Conservation (phyloP, 2,888 invertebrate species). For the Sphecodes monilicornis region DNA sequence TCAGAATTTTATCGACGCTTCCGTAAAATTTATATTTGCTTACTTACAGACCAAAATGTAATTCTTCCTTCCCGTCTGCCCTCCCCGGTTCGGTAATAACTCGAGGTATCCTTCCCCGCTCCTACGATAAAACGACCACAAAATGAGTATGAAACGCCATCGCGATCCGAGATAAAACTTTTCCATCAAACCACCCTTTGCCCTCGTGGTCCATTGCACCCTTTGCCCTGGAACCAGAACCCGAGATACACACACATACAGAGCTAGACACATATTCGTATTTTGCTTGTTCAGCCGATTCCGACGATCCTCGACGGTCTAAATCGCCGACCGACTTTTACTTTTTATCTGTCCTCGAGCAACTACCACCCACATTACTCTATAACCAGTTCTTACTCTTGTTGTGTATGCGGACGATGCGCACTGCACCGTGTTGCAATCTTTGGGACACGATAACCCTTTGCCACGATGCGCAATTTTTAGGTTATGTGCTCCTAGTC, state of each 20-base stretch:
- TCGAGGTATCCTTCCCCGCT: slow-evolving; percentile 22
- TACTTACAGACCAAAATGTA: slow-evolving; percentile 54
- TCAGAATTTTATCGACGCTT: slow-evolving; percentile 48
- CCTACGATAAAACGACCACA: slow-evolving; percentile 51
- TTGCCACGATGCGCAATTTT: not conserved
- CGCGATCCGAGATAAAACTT: slow-evolving; percentile 58
- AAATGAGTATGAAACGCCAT: slow-evolving; percentile 57
- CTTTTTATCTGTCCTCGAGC: slow-evolving; percentile 2
- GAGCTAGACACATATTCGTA: slow-evolving; percentile 22
- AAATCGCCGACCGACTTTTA: slow-evolving; percentile 35
- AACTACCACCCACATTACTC: slow-evolving; percentile 32
- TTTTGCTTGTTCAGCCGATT: slow-evolving; percentile 52
- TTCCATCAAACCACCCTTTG: slow-evolving; percentile 46
- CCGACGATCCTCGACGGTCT: slow-evolving; percentile 41
- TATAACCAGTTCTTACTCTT: slow-evolving; percentile 20
- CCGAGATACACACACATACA: slow-evolving; percentile 3
- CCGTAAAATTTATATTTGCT: slow-evolving; percentile 55
- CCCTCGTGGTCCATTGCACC: not conserved
- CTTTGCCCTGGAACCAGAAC: not conserved
- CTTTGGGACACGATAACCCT: not conserved
- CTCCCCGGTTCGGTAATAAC: slow-evolving; percentile 32
- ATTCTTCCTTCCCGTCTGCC: slow-evolving; percentile 23
- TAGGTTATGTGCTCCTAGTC: not conserved
- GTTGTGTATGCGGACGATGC: not conserved
- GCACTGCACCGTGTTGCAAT: not conserved